Evolutionary conservation across 2,888 invertebrate species (phyloP).

Genomic region (Ceramica pisi): DNA sequence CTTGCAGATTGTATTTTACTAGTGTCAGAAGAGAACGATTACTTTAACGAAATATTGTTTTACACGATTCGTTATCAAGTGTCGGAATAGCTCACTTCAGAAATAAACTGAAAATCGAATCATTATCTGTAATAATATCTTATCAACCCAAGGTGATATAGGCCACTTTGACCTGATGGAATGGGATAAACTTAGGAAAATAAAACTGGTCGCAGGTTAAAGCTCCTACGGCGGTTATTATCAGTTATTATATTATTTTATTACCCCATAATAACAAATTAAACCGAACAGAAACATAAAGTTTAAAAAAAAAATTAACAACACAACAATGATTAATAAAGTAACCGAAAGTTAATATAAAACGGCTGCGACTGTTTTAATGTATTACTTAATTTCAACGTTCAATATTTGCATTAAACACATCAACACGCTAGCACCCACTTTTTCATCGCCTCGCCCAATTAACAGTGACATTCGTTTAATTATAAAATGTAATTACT

Average conservation of each 20-base stretch:
- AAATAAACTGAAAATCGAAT: too few relatives aligned
- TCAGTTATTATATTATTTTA: not conserved
- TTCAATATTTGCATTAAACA: slow-evolving; percentile 80
- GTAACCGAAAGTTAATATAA: slow-evolving; percentile 56
- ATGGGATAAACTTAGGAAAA: not conserved
- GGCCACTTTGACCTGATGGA: not conserved
- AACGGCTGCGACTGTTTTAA: slow-evolving; percentile 54
- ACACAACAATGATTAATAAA: slow-evolving; percentile 30
- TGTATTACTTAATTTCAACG: slow-evolving; percentile 64
- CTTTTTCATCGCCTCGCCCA: slow-evolving; percentile 78
- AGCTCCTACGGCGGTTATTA: not conserved
- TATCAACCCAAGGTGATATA: not conserved
- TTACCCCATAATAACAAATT: not conserved
- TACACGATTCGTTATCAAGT: too few relatives aligned
- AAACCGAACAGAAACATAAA: not conserved
- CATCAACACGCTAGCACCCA: slow-evolving; percentile 82
- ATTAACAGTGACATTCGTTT: slow-evolving; percentile 81
- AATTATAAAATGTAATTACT: slow-evolving; percentile 82
- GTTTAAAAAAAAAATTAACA: slow-evolving; percentile 2
- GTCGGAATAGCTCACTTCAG: too few relatives aligned
- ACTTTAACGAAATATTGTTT: not conserved
- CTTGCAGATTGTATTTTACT: not conserved
- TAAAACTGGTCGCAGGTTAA: not conserved
- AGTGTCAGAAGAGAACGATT: not conserved
- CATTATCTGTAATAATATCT: not conserved